Conservation (phyloP, 2,113 vertebrate genomes). For the Xenus cinereus region DNA sequence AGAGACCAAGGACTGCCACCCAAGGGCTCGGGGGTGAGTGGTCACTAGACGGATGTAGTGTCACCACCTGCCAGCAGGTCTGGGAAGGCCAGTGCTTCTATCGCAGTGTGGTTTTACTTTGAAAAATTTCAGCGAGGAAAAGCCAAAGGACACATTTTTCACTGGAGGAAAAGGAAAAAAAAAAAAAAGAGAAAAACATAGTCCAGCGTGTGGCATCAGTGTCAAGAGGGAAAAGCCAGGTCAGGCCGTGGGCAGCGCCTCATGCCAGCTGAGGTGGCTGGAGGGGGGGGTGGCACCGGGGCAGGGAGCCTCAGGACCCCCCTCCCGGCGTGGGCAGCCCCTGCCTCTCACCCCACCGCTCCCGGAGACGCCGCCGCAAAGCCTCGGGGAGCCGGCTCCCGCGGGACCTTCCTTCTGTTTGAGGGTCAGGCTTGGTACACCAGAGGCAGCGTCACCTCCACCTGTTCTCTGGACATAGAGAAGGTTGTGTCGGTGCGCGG, state of each 20-base stretch:
- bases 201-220: neutral
- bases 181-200: neutral
- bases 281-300: too few species aligned
- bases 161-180: neutral
- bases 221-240: neutral
- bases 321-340: neutral
- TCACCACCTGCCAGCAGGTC: neutral
- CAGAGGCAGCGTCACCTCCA: neutral
- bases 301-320: too few species aligned
- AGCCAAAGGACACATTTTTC: neutral
- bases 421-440: neutral
- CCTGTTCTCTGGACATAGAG: neutral
- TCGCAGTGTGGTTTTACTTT: neutral
- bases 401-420: neutral
- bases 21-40: accelerated
- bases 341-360: accelerated
- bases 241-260: neutral
- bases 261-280: too few species aligned
- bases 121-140: neutral
- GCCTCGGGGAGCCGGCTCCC: neutral
- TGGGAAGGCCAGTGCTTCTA: neutral
- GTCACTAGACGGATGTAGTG: neutral
- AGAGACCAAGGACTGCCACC: neutral
- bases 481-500: too few species aligned
- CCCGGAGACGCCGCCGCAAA: too few species aligned